These are phyloP conservation scores for Cancer borealis DNA, from an alignment of 2,888 invertebrate genomes.

Conservation along the genomic window DNA sequence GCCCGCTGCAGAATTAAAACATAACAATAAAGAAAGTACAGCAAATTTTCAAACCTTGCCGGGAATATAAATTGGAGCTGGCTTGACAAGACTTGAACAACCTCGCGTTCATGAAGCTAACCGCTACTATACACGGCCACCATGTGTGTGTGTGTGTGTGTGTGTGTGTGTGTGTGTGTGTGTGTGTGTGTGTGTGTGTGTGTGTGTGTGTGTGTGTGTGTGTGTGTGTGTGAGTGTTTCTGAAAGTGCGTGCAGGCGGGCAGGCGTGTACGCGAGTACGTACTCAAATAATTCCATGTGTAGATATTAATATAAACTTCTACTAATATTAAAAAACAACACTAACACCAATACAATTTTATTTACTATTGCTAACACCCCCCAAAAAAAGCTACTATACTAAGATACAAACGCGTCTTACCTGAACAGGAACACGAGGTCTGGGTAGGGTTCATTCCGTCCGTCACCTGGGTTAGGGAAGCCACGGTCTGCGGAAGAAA, in stretches of 20 bases:
- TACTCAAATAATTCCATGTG: neutral
- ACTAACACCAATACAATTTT: too few species aligned
- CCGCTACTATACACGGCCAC: neutral
- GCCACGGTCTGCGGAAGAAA: neutral
- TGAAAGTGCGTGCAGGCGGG: neutral
- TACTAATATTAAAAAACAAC: too few species aligned
- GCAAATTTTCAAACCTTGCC: neutral
- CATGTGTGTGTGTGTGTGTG: neutral
- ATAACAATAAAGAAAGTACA: neutral
- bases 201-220: neutral
- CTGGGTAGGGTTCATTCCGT: neutral
- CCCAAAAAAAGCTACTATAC: too few species aligned
- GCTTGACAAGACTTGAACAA: neutral
- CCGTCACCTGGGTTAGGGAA: neutral
- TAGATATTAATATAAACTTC: neutral
- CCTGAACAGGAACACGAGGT: neutral
- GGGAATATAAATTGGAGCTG: neutral
- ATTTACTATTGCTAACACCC: too few species aligned
- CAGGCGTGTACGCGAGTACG: neutral
- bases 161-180: neutral
- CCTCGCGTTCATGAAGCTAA: neutral
- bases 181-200: neutral
- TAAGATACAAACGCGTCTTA: neutral
- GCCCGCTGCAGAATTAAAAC: neutral
- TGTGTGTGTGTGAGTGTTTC: slow-evolving; percentile 3